phyloP scores from a whole-genome alignment of 2,113 vertebrate genomes.

The Menura novaehollandiae region DNA sequence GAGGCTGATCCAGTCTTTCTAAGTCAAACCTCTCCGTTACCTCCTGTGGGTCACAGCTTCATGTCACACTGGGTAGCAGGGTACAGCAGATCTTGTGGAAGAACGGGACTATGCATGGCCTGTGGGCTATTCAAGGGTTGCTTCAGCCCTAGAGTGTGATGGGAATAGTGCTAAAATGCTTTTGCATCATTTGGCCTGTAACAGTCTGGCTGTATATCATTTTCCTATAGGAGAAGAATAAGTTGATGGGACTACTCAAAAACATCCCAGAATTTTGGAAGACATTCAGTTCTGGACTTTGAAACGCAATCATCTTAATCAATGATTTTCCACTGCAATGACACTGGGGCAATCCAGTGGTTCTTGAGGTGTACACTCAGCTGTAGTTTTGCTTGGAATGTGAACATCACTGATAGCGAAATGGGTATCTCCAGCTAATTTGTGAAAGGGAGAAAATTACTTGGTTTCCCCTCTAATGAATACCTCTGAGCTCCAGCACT shows the following conservation, averaged over 20 bases:
- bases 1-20: background rate
- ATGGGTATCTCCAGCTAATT: background rate
- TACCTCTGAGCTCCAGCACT: background rate
- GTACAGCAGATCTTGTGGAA: background rate
- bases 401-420: background rate
- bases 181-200: background rate
- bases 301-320: background rate
- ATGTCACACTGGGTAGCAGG: background rate
- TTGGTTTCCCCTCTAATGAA: background rate
- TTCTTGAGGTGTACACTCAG: background rate
- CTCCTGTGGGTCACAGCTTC: background rate
- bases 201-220: background rate
- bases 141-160: background rate
- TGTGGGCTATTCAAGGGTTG: background rate
- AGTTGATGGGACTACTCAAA: background rate
- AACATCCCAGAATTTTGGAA: background rate
- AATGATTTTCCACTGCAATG: background rate
- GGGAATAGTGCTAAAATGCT: background rate
- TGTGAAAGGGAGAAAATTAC: background rate
- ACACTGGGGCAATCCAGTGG: background rate
- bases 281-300: background rate
- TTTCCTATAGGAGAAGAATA: background rate
- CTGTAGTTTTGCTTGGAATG: background rate
- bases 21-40: background rate
- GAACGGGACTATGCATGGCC: background rate